A percentile compares a stretch with the other conserved stretches of the same genome.
phyloP scores from a whole-genome alignment of 2,888 invertebrate genomes.

The Pandemis corylana region DNA sequence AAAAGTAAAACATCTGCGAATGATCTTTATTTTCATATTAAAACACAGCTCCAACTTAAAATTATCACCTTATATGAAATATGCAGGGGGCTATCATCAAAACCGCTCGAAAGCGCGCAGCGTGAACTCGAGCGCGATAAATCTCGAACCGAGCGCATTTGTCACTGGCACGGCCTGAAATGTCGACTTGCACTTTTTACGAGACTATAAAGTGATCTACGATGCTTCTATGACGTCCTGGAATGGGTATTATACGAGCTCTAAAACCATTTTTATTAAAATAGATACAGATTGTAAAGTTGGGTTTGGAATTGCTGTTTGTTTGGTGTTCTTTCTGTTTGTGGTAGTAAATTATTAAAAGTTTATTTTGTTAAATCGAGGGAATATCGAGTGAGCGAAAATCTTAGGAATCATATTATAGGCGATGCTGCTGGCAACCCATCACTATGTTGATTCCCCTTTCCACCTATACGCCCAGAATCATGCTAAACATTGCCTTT shows the following conservation, averaged over 20 bases:
- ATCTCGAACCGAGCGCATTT: slow-evolving; percentile 61
- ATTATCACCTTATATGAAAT: not conserved
- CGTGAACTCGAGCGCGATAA: slow-evolving; percentile 63
- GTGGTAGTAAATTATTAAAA: not conserved
- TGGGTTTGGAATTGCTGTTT: slow-evolving; percentile 18
- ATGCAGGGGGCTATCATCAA: slow-evolving; percentile 60
- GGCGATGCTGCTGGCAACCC: no score
- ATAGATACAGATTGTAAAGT: slow-evolving; percentile 39
- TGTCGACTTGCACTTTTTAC: slow-evolving; percentile 61
- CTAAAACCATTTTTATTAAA: slow-evolving; percentile 37
- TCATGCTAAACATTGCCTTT: no score
- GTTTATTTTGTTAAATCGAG: no score
- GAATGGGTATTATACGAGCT: slow-evolving; percentile 45
- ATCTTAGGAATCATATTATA: no score
- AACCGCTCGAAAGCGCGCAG: slow-evolving; percentile 53
- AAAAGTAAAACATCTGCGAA: no score
- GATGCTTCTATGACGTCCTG: slow-evolving; percentile 47
- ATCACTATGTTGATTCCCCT: no score
- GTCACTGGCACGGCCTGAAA: slow-evolving; percentile 55
- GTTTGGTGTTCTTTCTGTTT: slow-evolving; percentile 6
- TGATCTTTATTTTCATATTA: no score
- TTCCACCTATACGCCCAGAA: no score
- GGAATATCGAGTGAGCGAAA: no score
- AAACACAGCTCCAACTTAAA: no score
- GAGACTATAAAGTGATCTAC: slow-evolving; percentile 59